A percentile compares a stretch with the other conserved stretches of the same genome.
phyloP scores from a whole-genome alignment of 30 jellyfish, hydroid and myxozoan species.

The Catostylus mosaicus region DNA sequence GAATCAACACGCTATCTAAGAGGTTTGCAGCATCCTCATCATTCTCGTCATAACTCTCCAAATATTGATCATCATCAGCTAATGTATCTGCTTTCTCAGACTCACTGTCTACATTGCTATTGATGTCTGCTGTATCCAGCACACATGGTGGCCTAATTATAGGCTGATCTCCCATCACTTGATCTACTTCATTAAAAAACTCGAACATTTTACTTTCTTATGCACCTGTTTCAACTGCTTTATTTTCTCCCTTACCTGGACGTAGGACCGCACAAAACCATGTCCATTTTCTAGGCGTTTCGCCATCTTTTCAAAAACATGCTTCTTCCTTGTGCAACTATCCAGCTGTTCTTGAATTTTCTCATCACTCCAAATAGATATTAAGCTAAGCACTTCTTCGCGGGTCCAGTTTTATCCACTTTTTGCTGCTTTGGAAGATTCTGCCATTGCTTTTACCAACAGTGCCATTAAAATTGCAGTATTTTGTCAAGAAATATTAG shows the following conservation, averaged over 20 bases:
- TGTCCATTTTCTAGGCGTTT: constrained; percentile 16
- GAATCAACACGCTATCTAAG: neutral
- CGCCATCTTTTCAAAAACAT: constrained; percentile 20
- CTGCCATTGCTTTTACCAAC: neutral
- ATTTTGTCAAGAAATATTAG: neutral
- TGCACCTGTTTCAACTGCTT: constrained; percentile 17
- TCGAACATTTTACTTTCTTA: constrained; percentile 44
- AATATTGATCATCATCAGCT: neutral
- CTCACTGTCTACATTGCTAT: neutral
- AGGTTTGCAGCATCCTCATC: neutral
- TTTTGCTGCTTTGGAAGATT: neutral
- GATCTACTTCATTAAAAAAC: constrained; percentile 23
- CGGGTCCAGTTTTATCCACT: constrained; percentile 12
- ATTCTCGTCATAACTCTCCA: neutral
- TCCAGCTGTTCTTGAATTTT: constrained; percentile 26
- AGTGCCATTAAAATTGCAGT: neutral
- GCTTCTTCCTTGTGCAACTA: constrained; percentile 19
- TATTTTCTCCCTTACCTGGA: constrained; percentile 26
- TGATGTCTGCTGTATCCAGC: neutral
- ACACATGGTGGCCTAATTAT: constrained; percentile 15
- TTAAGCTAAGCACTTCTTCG: constrained; percentile 20
- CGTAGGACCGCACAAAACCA: constrained; percentile 6
- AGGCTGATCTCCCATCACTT: constrained; percentile 47
- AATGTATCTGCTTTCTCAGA: neutral
- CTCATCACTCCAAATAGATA: constrained; percentile 20